A percentile compares a stretch with the other conserved stretches of the same genome.
Conservation (phyloP, 1,140 invertebrate genomes). For the Propsilocerus akamusi region DNA sequence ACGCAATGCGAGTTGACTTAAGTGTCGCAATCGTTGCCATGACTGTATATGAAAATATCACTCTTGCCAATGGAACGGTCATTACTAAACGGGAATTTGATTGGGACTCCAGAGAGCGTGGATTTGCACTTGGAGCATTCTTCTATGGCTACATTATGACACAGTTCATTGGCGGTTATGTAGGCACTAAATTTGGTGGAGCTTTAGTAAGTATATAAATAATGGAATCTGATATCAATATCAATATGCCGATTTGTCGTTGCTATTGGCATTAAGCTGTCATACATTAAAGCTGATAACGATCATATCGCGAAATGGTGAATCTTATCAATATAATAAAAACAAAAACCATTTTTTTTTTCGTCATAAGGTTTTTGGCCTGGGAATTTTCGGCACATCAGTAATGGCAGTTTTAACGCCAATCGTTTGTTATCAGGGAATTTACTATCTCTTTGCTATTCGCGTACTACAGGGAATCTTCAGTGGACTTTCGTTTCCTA, state of each 20-base stretch:
- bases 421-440: neutral
- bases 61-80: conserved; percentile 21
- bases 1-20: conserved; percentile 62
- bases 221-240: too few species aligned
- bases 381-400: neutral
- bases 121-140: conserved; percentile 62
- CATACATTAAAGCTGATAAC: too few species aligned
- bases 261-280: too few species aligned
- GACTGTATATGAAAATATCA: conserved; percentile 32
- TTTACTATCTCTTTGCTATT: neutral
- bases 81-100: conserved; percentile 45
- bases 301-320: too few species aligned
- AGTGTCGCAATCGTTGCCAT: conserved; percentile 72
- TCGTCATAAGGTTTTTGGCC: neutral
- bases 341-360: neutral
- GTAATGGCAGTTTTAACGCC: neutral
- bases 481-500: neutral
- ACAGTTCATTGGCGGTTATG: conserved; percentile 17
- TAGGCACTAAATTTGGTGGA: neutral
- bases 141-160: conserved; percentile 57
- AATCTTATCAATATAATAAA: too few species aligned
- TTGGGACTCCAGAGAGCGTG: conserved; percentile 54
- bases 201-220: neutral
- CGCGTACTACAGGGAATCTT: neutral
- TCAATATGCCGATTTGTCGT: too few species aligned